phyloP scores from a whole-genome alignment of 1,140 invertebrate species.

The Oscheius sp. region DNA sequence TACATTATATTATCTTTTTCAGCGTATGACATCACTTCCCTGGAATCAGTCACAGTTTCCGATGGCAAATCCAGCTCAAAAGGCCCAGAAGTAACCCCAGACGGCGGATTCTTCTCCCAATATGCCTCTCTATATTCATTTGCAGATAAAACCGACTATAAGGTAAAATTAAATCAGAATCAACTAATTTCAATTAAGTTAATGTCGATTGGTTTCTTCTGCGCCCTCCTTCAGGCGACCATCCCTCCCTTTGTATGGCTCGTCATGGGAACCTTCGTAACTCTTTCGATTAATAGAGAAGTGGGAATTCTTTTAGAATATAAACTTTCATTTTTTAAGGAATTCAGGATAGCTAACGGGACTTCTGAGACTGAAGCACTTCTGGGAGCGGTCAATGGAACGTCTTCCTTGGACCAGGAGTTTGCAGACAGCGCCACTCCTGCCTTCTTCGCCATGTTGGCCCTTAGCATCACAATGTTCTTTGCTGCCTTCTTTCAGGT shows the following conservation, averaged over 20 bases:
- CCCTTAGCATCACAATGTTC: constrained; percentile 51
- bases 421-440: constrained; percentile 49
- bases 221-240: constrained; percentile 52
- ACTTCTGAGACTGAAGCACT: background rate
- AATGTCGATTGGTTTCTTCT: constrained; percentile 50
- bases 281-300: constrained; percentile 49
- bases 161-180: constrained; percentile 8
- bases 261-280: constrained; percentile 57
- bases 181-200: constrained; percentile 36
- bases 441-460: constrained; percentile 54
- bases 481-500: constrained; percentile 57
- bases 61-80: background rate
- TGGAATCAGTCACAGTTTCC: background rate
- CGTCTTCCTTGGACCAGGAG: constrained; percentile 42
- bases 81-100: background rate
- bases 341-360: constrained; percentile 25
- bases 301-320: constrained; percentile 15
- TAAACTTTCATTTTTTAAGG: constrained; percentile 27
- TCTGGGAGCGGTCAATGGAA: constrained; percentile 23
- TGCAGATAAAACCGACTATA: constrained; percentile 37
- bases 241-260: constrained; percentile 59
- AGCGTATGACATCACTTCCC: constrained; percentile 5
- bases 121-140: constrained; percentile 35
- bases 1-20: background rate
- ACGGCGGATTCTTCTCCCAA: constrained; percentile 4